These are phyloP conservation scores for Nezara viridula DNA, from an alignment of 2,888 invertebrate species.

Conservation along the genomic window DNA sequence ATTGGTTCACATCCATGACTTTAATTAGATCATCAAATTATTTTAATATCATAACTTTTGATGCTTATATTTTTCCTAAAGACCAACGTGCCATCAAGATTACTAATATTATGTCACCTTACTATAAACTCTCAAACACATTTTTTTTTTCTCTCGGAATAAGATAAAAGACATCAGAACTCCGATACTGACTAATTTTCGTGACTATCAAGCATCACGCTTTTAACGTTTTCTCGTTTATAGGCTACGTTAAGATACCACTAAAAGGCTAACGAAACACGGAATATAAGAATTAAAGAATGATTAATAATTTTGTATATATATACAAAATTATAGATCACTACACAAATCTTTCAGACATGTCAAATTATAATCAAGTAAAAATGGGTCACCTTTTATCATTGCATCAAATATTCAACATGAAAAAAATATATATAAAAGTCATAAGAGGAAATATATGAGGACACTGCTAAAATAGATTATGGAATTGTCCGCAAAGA, in stretches of 20 bases:
- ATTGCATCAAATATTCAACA: neutral
- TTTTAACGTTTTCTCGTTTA: neutral
- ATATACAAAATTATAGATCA: too few relatives aligned
- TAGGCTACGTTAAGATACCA: neutral
- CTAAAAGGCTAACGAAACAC: neutral
- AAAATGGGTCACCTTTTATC: neutral
- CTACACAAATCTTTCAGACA: too few relatives aligned
- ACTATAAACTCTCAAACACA: neutral
- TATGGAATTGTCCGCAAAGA: slow-evolving; percentile 12
- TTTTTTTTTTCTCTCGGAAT: neutral
- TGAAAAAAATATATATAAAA: neutral
- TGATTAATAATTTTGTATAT: neutral
- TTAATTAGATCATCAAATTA: too few relatives aligned
- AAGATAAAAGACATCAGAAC: neutral
- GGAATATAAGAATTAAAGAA: neutral
- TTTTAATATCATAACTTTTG: too few relatives aligned
- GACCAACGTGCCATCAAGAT: too few relatives aligned
- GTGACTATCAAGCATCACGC: neutral
- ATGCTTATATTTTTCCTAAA: too few relatives aligned
- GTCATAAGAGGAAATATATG: neutral
- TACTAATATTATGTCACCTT: too few relatives aligned
- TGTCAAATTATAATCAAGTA: neutral
- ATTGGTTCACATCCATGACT: too few relatives aligned
- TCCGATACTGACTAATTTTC: neutral
- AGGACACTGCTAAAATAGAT: slow-evolving; percentile 19